Evolutionary conservation across 2,113 vertebrate species (phyloP), one percentile per base, ranked within the genome.

Genomic region (Nyctereutes procyonoides): DNA sequence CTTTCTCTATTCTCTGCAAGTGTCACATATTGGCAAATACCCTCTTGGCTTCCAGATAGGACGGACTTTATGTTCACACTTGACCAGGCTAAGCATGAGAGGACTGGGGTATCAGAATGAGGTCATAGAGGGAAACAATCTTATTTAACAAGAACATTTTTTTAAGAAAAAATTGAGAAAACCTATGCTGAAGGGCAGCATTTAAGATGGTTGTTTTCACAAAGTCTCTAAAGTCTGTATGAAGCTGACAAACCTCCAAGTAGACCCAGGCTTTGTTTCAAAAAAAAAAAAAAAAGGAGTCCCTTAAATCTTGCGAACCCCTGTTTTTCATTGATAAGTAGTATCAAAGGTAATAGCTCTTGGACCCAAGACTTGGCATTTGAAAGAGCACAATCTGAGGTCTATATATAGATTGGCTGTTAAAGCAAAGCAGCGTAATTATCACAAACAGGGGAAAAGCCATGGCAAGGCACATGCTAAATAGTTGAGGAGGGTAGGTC

Each of bases 371-470:
- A 88, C 26, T 22, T 73, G 53, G 5, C 28, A 94, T 93, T 86
- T 92, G 28, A 91, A 73, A 82, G 22, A 93, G 17, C 82, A 63
- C 16, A 60, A 55, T 32, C 26, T 91, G 71, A 5, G 5, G 30
- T 95, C 55, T 88, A 32, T 38, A 82, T 71, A 92, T 85, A 89
- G 35, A 95, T 62, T 63, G 76, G 5, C 16, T 93, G 4, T 56
- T 95, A 53, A 93, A 93, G 60, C 65, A 95, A 97, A 97, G 63
- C 20, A 38, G 38, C 35, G 43, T 92, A 35, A 96, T 92, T 84
- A 56, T 67, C 90, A 67, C 15, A 63, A 94, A 89, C 20, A 73
- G 22, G 22, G 17, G 24, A 83, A 82, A 43, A 30, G 22, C 24
- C 38, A 67, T 28, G 26, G 3, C 7, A 95, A 56, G 38, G 16